These are phyloP conservation scores for Sinocyclocheilus grahami DNA, from an alignment of 2,113 vertebrate species.

Conservation along the genomic window DNA sequence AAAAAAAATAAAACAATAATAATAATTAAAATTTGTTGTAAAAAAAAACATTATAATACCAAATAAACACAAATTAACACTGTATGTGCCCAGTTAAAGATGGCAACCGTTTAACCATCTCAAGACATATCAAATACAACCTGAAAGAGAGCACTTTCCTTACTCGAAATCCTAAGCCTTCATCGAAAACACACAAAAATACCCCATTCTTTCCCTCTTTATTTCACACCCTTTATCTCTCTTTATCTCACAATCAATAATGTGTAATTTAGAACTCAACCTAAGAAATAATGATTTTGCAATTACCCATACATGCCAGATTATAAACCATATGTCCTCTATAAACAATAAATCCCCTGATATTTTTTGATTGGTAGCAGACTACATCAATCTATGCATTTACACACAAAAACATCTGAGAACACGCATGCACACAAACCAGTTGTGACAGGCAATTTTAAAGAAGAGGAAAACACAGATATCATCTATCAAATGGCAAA, in stretches of 20 bases:
- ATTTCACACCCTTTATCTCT: not conserved
- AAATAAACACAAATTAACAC: too few relatives aligned
- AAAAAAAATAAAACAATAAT: too few relatives aligned
- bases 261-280: conserved; percentile 4
- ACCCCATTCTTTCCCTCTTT: not conserved
- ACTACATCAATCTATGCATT: not conserved
- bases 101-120: too few relatives aligned
- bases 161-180: not conserved
- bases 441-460: too few relatives aligned
- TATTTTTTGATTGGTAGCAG: not conserved
- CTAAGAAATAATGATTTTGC: conserved; percentile 21
- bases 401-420: not conserved
- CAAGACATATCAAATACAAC: not conserved
- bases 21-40: too few relatives aligned
- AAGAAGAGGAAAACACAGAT: not conserved
- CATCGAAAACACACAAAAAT: not conserved
- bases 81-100: too few relatives aligned
- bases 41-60: too few relatives aligned
- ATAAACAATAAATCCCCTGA: conserved; percentile 1
- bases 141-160: not conserved
- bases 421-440: too few relatives aligned
- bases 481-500: not conserved
- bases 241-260: conserved; percentile 28
- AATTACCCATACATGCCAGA: not conserved
- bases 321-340: conserved; percentile 12